Base-by-base conservation (phyloP, 2,888 invertebrate species). In the Tinea pellionella region DNA sequence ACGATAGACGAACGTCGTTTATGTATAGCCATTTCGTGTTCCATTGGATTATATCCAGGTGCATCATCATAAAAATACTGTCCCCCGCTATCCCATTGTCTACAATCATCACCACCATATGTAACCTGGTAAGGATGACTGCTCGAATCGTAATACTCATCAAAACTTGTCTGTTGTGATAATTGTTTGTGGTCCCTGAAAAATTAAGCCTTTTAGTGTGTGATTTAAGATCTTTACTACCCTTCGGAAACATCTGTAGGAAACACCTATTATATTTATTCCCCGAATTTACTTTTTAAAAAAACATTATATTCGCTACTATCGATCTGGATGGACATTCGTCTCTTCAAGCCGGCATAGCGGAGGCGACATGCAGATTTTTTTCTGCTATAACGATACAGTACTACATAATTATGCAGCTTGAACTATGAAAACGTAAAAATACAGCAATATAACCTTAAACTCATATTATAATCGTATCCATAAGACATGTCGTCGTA, bases 41-140 rank as follows among this genome's bases (percentile, higher is more conserved):
- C 88, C 2, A 89, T 90, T 32, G 89, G 81, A 61, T 89, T 79
- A 63, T 80, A 77, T 0, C 82, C 84, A 59, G 75, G 81, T 41
- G 75, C 73, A 18, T 86, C 87, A 42, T 81, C 80, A 66, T 73
- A 77, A 68, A 80, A 75, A 69, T 80, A 87, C 64, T 77, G 89
- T 76, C 93, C 92, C 70, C 92, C 92, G 51, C 91, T 91, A 68
- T 93, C 93, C 93, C 93, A 93, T 68, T 92, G 92, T 9, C 92
- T 84, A 66, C 92, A 90, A 70, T 92, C 92, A 62, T 93, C 92
- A 2, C 77, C 75, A 3, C 77, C 71, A 68, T 78, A 82, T 60
- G 81, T 90, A 84, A 75, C 70, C 73, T 91, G 91, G 73, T 89
- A 92, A 59, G 89, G 89, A 15, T 89, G 91, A 65, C 90, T 90